A percentile compares a stretch with the other conserved stretches of the same genome.
Evolutionary conservation across 2,113 vertebrate species (phyloP).

Genomic region (Trichomycterus rosablanca): DNA sequence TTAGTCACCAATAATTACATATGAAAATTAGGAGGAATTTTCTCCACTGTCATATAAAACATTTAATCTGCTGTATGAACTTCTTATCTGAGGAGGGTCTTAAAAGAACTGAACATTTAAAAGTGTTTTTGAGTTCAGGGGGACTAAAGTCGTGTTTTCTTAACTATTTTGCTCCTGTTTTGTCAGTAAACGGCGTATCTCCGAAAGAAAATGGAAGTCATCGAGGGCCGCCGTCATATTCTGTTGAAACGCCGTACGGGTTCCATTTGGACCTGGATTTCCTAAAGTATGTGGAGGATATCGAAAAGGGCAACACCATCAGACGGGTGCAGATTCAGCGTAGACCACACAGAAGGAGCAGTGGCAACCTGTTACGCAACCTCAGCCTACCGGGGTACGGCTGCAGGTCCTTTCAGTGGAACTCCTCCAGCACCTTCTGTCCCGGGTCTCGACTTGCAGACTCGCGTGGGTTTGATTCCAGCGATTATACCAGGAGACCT

Average conservation of each 20-base stretch:
- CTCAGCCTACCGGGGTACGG: conserved; percentile 78
- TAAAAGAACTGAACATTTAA: no score
- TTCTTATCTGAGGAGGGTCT: no score
- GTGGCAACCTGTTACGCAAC: conserved; percentile 85
- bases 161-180: not conserved
- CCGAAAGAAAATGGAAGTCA: conserved; percentile 70
- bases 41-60: no score
- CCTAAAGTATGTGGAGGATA: conserved; percentile 95
- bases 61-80: no score
- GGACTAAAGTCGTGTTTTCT: not conserved
- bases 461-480: conserved; percentile 34
- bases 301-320: conserved; percentile 95
- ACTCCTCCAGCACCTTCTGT: conserved; percentile 61
- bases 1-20: no score
- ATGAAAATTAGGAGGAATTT: no score
- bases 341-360: conserved; percentile 76
- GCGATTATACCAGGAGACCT: conserved; percentile 34
- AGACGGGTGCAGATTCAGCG: conserved; percentile 84
- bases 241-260: conserved; percentile 91
- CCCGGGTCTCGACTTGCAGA: conserved; percentile 62
- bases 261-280: conserved; percentile 93
- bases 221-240: conserved; percentile 76
- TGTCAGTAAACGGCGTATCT: conserved; percentile 64
- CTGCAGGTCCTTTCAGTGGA: conserved; percentile 70
- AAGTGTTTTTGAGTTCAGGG: not conserved